Evolutionary conservation across 1,140 invertebrate genomes (phyloP).

Genomic region (Plectrocnemia conspersa): DNA sequence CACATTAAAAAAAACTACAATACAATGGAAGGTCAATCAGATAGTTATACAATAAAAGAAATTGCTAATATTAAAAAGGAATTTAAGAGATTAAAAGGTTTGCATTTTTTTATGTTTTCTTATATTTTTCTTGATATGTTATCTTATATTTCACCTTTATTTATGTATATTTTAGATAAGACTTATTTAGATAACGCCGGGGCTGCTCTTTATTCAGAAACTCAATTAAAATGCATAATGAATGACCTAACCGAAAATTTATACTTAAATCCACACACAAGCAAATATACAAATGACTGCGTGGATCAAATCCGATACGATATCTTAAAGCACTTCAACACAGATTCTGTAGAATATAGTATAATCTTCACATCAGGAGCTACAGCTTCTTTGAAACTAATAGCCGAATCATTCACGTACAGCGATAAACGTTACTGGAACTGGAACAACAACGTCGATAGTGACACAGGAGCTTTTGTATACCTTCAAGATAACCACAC

Average conservation of each 20-base stretch:
- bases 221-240: constrained; percentile 64
- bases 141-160: constrained; percentile 17
- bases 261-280: constrained; percentile 87
- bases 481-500: constrained; percentile 93
- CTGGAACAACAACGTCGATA: constrained; percentile 18
- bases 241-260: constrained; percentile 64
- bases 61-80: constrained; percentile 48
- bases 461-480: constrained; percentile 67
- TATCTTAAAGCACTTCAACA: constrained; percentile 80
- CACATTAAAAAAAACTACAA: no score
- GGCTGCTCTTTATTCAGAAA: constrained; percentile 74
- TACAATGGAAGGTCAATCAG: no score
- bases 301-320: constrained; percentile 77
- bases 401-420: constrained; percentile 74
- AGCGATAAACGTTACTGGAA: background rate
- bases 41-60: no score
- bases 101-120: constrained; percentile 1
- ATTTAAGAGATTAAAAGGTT: constrained; percentile 51
- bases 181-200: constrained; percentile 91
- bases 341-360: constrained; percentile 71
- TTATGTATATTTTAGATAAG: constrained; percentile 50
- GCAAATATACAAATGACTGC: constrained; percentile 69
- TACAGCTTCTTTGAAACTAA: constrained; percentile 75
- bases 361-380: constrained; percentile 90
- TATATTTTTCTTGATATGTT: constrained; percentile 5